phyloP scores from a whole-genome alignment of 2,113 vertebrate genomes.

The Microcebus lehilahytsara region DNA sequence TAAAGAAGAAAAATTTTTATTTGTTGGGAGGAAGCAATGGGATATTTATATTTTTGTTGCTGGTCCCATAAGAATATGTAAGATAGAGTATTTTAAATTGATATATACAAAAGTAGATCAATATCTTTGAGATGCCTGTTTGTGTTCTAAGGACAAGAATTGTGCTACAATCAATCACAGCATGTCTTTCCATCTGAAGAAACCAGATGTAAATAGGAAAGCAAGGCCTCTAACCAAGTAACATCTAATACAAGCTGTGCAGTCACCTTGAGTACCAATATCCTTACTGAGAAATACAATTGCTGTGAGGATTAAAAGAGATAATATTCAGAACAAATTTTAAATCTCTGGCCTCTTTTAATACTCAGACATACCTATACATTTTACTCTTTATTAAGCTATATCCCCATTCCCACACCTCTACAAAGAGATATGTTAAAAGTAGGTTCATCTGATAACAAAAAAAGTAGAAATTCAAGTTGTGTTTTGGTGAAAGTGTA shows the following conservation, averaged over 20 bases:
- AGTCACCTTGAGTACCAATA: not conserved
- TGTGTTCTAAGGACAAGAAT: constrained; percentile 34
- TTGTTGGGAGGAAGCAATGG: not conserved
- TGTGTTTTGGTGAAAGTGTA: not conserved
- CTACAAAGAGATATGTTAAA: not conserved
- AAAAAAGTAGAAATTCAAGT: not conserved
- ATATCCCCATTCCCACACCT: not conserved
- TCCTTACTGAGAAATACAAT: not conserved
- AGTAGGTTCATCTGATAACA: not conserved
- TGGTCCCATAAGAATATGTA: not conserved
- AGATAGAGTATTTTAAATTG: not conserved
- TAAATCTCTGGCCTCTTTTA: not conserved
- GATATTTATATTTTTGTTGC: not conserved
- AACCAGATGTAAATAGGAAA: constrained; percentile 2
- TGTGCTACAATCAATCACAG: not conserved
- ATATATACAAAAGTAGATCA: constrained; percentile 29
- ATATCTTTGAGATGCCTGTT: not conserved
- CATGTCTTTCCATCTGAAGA: not conserved
- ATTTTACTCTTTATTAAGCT: not conserved
- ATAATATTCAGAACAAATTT: not conserved
- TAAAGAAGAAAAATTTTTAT: not conserved
- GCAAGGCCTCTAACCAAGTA: not conserved
- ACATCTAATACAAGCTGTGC: not conserved
- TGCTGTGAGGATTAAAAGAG: constrained; percentile 10
- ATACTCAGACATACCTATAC: not conserved